Percentiles rank a stretch among this genome's conserved stretches.
phyloP scores from a whole-genome alignment of 2,113 vertebrate genomes.

The Enhydra lutris region DNA sequence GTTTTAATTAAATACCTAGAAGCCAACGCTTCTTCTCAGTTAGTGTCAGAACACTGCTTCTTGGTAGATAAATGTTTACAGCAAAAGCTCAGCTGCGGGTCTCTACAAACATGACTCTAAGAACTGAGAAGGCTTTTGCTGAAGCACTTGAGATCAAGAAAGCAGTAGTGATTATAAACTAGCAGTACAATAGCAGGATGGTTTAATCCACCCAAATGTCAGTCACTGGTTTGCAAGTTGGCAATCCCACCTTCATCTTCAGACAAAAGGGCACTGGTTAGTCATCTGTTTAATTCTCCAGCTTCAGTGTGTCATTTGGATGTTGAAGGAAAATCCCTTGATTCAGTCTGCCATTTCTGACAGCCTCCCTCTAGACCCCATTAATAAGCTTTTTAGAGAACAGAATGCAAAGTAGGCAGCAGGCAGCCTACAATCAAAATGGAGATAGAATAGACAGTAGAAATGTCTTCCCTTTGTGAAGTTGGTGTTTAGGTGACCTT shows the following conservation, averaged over 20 bases:
- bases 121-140: constrained; percentile 79
- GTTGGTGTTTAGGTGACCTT: constrained; percentile 67
- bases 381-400: constrained; percentile 87
- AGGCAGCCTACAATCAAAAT: constrained; percentile 81
- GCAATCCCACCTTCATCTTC: constrained; percentile 84
- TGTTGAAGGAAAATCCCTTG: constrained; percentile 87
- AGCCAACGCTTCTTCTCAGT: constrained; percentile 81
- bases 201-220: constrained; percentile 89
- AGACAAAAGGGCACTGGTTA: constrained; percentile 89
- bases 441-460: constrained; percentile 74
- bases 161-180: constrained; percentile 82
- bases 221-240: constrained; percentile 84
- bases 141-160: constrained; percentile 83
- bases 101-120: constrained; percentile 84
- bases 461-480: constrained; percentile 74
- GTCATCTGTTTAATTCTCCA: constrained; percentile 89
- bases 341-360: constrained; percentile 89
- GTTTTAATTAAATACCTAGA: constrained; percentile 91
- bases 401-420: constrained; percentile 84
- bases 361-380: constrained; percentile 86
- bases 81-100: constrained; percentile 79
- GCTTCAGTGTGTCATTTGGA: constrained; percentile 86
- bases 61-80: constrained; percentile 87
- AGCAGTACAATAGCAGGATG: constrained; percentile 79
- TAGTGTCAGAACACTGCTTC: constrained; percentile 81